Evolutionary conservation across 2,888 invertebrate genomes (phyloP), one percentile per base, ranked within the genome.

Genomic region (Peribatodes rhomboidaria): DNA sequence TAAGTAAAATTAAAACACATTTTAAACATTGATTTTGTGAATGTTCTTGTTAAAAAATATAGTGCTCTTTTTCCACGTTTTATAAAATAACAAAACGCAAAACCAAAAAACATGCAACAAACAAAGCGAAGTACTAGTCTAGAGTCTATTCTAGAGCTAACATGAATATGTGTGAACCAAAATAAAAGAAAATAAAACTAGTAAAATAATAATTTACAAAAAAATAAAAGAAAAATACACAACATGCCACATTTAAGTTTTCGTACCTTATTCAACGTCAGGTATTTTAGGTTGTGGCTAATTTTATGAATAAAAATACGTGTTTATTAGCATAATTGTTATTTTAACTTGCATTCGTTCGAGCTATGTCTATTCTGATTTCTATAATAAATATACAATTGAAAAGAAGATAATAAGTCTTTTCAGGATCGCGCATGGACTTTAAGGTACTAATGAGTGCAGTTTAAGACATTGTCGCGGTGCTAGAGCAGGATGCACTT

Each of bases 261-360:
- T 66, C 85, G 82, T 87, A 87, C 87, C 86, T 87, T 76, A 20
- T 47, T 70, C 69, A 52, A 57, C 53, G 62, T 66, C 46, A 50
- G 64, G 66, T 69, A 59, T 69, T 75, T 74, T 33, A 18, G 57
- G 35, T 69, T 54, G 69, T 76, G 56, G 63, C 61, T 64, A 56
- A 41, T 67, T 65, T 65, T 61, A 65, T 78, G 78, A 75, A 75
- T 75, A 83, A 82, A 86, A 76, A 78, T 64, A 65, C 70, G 65
- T 65, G 0, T 79, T 81, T 87, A 90, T 88, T 90, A 87, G 89
- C 89, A 83, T 85, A 86, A 35, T 82, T 86, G 84, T 82, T 86
- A 84, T 83, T 85, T 56, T 72, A 84, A 80, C 80, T 80, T 73
- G 81, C 84, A 79, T 81, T 20, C 87, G 86, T 81, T 81, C 84